Base-by-base conservation (phyloP, 2,113 vertebrate genomes). In the Antigone vipio region DNA sequence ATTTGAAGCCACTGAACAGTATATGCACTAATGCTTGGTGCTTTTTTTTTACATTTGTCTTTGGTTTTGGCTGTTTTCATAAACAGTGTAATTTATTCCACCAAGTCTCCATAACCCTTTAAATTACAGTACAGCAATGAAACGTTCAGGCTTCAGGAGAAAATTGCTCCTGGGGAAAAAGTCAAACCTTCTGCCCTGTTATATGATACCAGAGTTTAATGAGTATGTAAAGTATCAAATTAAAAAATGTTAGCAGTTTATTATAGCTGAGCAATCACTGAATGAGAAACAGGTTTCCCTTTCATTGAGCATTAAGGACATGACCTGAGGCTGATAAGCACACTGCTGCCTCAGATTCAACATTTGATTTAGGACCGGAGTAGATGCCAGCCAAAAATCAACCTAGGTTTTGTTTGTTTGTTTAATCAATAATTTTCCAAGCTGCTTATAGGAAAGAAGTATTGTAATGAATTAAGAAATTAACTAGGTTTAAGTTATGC, bases 201-300 rank as follows among this genome's bases (percentile, higher is more conserved):
- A 88, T 96, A 95, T 92, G 86, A 95, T 95, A 95, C 74, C 74
- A 91, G 88, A 93, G 73, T 95, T 92, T 97, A 97, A 98, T 97
- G 85, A 96, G 85, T 97, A 97, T 93, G 92, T 97, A 97, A 97
- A 97, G 72, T 93, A 97, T 94, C 95, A 98, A 97, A 97, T 97
- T 98, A 95, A 97, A 96, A 98, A 97, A 93, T 92, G 83, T 80
- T 97, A 92, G 77, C 73, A 87, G 83, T 97, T 97, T 97, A 95
- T 97, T 97, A 98, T 93, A 97, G 94, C 93, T 95, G 85, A 98
- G 89, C 88, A 98, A 97, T 97, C 96, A 95, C 74, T 86, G 92
- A 97, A 97, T 97, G 92, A 97, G 96, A 97, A 98, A 92, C 85
- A 97, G 85, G 88, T 97, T 98, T 97, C 75, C 55, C 87, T 98